Percentiles rank a stretch among this genome's conserved stretches.
phyloP scores from a whole-genome alignment of 37 sponge, comb jelly and placozoan species.

The Chondrilla cf. caribensis region DNA sequence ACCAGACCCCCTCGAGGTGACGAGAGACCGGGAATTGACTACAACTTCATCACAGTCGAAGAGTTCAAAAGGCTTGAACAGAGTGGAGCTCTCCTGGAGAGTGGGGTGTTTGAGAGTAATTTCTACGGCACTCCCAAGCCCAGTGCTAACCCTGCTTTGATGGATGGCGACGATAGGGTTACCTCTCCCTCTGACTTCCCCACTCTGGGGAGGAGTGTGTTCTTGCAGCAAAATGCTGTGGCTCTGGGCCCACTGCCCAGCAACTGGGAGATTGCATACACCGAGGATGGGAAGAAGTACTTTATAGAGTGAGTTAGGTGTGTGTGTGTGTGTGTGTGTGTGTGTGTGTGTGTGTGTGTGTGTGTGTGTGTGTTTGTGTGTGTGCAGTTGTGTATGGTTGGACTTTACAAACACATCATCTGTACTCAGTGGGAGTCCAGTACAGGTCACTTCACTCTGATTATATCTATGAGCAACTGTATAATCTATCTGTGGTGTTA shows the following conservation, averaged over 20 bases:
- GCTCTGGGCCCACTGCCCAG: conserved; percentile 87
- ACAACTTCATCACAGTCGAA: conserved; percentile 85
- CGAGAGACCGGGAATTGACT: conserved; percentile 90
- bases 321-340: conserved; percentile 1
- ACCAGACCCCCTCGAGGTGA: conserved; percentile 78
- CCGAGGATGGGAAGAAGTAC: conserved; percentile 91
- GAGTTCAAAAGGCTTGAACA: conserved; percentile 83
- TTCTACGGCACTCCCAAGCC: conserved; percentile 96
- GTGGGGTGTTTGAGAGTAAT: conserved; percentile 79
- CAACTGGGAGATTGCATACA: conserved; percentile 98
- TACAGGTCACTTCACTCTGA: no score
- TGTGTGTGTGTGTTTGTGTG: not conserved
- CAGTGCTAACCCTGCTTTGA: conserved; percentile 64
- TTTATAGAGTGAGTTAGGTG: conserved; percentile 87
- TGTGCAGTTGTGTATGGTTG: not conserved
- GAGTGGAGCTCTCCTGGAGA: conserved; percentile 83
- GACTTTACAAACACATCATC: not conserved
- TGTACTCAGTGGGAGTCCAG: no score
- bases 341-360: not conserved
- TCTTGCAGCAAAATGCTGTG: not conserved
- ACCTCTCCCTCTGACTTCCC: conserved; percentile 9
- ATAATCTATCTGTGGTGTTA: no score
- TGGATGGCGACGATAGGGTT: not conserved
- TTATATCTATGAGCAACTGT: no score
- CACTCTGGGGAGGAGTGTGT: not conserved